phyloP scores from a whole-genome alignment of 1,140 invertebrate species.

The Sinonovacula constricta region DNA sequence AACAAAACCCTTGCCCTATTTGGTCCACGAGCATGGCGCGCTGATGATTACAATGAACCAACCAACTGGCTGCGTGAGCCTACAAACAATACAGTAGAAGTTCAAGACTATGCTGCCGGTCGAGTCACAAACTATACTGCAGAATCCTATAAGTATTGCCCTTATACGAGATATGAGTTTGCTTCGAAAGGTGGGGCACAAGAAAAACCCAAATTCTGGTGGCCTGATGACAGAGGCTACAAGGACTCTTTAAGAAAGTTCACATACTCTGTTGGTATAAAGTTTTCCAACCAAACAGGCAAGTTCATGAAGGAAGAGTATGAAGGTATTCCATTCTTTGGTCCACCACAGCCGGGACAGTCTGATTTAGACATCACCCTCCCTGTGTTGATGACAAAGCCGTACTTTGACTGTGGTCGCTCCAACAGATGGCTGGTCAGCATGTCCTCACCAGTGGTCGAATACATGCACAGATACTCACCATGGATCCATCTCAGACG shows the following conservation, averaged over 20 bases:
- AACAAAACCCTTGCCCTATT: slow-evolving; percentile 98
- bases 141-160: slow-evolving; percentile 94
- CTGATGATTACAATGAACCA: slow-evolving; percentile 78
- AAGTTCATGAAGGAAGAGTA: slow-evolving; percentile 67
- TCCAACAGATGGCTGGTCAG: slow-evolving; percentile 97
- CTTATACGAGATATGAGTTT: slow-evolving; percentile 83
- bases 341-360: slow-evolving; percentile 77
- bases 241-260: slow-evolving; percentile 92
- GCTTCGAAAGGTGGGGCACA: no score
- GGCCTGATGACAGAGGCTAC: slow-evolving; percentile 83
- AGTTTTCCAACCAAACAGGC: slow-evolving; percentile 95
- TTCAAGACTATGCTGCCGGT: slow-evolving; percentile 77
- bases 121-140: slow-evolving; percentile 92
- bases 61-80: slow-evolving; percentile 78
- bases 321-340: slow-evolving; percentile 74
- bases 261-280: slow-evolving; percentile 86
- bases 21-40: slow-evolving; percentile 90
- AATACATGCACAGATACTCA: slow-evolving; percentile 94
- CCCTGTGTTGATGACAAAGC: slow-evolving; percentile 95
- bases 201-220: slow-evolving; percentile 81
- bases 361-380: slow-evolving; percentile 81
- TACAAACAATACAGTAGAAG: slow-evolving; percentile 76
- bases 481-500: slow-evolving; percentile 97
- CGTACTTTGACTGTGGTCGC: slow-evolving; percentile 97
- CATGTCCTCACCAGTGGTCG: slow-evolving; percentile 95